Base-by-base conservation (phyloP, 1,140 invertebrate species). In the Drusus annulatus region DNA sequence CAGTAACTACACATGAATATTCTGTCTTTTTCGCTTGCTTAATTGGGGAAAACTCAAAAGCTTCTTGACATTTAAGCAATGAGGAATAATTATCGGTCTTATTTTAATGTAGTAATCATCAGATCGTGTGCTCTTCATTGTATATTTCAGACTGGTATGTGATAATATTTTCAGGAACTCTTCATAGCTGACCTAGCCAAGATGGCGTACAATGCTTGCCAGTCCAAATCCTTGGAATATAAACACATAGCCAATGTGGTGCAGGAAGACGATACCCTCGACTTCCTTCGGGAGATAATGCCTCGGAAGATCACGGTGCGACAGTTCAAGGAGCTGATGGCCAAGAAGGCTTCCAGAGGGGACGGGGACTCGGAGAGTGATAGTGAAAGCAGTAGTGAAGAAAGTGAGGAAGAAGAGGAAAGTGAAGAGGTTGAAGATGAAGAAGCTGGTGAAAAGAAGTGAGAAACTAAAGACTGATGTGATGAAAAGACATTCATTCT, bases 211-310 rank as follows among this genome's bases (percentile, higher is more conserved):
- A 89, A 90, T 81, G 86, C 85, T 31, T 86, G 84, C 54, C 87
- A 86, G 76, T 84, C 75, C 16, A 89, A 88, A 58, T 85, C 85
- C 60, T 84, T 94, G 25, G 93, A 94, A 77, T 95, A 95, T 80
- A 93, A 94, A 86, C 90, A 94, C 84, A 87, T 95, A 15, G 93
- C 93, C 3, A 92, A 94, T 81, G 89, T 94, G 0, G 93, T 94
- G 0, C 91, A 94, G 85, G 90, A 90, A 2, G 91, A 92, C 83
- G 91, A 93, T 36, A 92, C 89, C 1, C 87, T 94, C 74, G 92
- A 94, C 81, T 94, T 94, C 84, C 84, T 94, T 3, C 87, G 91
- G 52, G 93, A 94, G 85, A 94, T 94, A 76, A 92, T 94, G 90
- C 93, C 93, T 0, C 89, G 91, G 75, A 95, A 94, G 84, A 94